Evolutionary conservation across 2,888 invertebrate genomes (phyloP), one percentile per base, ranked within the genome.

Genomic region (Gymnosoma rotundatum): DNA sequence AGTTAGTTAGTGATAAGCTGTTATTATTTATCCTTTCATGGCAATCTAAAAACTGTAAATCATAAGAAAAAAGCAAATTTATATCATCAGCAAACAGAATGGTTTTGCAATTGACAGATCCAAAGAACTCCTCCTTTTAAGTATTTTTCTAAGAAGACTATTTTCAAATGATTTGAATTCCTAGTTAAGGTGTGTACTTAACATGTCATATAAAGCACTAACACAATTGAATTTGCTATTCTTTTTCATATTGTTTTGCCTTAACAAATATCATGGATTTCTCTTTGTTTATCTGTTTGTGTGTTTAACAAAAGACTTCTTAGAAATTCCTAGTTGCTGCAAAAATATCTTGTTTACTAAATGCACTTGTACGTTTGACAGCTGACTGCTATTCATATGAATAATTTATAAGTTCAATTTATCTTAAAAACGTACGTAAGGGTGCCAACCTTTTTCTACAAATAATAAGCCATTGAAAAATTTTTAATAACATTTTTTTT

Each of bases 231-330:
- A 52, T 67, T 67, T 54, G 25, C 16, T 16, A 52, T n/a, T 72
- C 45, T 36, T 60, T 45, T 66, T 60, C 52, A 14, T 21, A 50
- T 16, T 21, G 36, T 54, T 25, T 66, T 67, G 20, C 66, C 52
- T 72, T 76, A 54, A 12, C 76, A 76, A 82, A 72, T 60, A 58
- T 66, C 76, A 83, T 69, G 56, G 78, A 18, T 83, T 73, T 56
- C 72, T 25, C 21, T 18, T 16, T 69, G 61, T 52, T 12, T 67
- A 14, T 72, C 6, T 58, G 18, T 42, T n/a, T 25, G 18, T 70
- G 18, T 38, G 38, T 67, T 58, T 66, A 18, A 18, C 36, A 45
- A 36, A 58, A 69, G 73, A 78, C 74, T 83, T 74, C 69, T 42
- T 69, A 20, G 6, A 21, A 70, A 70, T 50, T 48, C 18, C 45